Conservation (phyloP, 2,888 invertebrate species). For the Papilio gigon region DNA sequence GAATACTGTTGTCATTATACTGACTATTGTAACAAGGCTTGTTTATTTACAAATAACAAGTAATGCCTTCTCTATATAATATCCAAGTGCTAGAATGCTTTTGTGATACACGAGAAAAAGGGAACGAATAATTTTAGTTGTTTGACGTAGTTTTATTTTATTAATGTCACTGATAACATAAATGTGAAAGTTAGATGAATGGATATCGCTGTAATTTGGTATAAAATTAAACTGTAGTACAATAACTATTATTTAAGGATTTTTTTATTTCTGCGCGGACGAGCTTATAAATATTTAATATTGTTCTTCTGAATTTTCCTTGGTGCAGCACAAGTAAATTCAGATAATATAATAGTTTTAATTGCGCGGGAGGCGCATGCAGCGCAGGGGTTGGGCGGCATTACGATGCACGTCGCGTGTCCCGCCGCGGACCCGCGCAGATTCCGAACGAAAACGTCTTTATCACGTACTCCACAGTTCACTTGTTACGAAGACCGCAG, state of each 20-base stretch:
- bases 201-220: no score
- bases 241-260: no score
- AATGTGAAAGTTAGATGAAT: no score
- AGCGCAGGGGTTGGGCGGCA: conserved; percentile 49
- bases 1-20: conserved; percentile 62
- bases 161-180: no score
- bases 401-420: conserved; percentile 65
- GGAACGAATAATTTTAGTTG: neutral
- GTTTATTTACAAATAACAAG: conserved; percentile 12
- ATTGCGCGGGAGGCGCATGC: conserved; percentile 64
- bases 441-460: conserved; percentile 61
- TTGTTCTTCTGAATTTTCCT: conserved; percentile 42
- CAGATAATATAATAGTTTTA: conserved; percentile 74
- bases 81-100: neutral
- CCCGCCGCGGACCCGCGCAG: conserved; percentile 57
- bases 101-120: neutral
- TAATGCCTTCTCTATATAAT: no score
- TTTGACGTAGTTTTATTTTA: no score
- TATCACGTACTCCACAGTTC: conserved; percentile 62
- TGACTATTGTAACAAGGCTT: conserved; percentile 49
- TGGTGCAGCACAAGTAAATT: conserved; percentile 53
- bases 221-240: no score
- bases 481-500: conserved; percentile 72
- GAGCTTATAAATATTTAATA: conserved; percentile 36
- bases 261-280: no score